Base-by-base conservation (phyloP, 2,888 invertebrate species). In the Ophioninae sp. region DNA sequence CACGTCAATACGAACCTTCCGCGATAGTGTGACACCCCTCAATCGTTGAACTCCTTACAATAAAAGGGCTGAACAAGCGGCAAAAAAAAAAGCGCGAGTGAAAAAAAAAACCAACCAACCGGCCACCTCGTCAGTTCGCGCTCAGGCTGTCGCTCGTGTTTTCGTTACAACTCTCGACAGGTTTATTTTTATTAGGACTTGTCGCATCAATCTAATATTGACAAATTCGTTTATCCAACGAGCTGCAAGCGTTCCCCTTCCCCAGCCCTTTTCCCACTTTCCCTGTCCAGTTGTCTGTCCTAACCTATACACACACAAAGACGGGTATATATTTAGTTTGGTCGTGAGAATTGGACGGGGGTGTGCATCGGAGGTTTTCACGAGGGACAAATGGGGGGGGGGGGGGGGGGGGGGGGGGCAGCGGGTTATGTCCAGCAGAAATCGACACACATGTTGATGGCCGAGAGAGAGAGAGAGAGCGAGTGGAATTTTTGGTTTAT, bases 101-200 rank as follows among this genome's bases (percentile, higher is more conserved):
- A 30, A 3, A 6, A 41, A 44, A 58, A 59, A 67, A 68, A 65
- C 22, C n/a, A n/a, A 61, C 39, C 75, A 65, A 39, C 23, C 51
- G 3, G 22, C 39, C 74, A 30, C 63, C 1, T 59, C 41, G 63
- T 44, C 51, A 69, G 13, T 65, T 67, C 56, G 22, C 51, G 67
- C 23, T 65, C 58, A 13, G 6, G 30, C 56, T 58, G 17, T 44
- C 65, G 64, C 67, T 73, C 30, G 58, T 51, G 58, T 59, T 56
- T 71, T 65, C 39, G 78, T 81, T 59, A 68, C 72, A 64, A 67
- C 81, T 51, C 78, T 39, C 79, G 81, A 75, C 84, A 84, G 84
- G 65, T 84, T 84, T 84, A 84, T 84, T 84, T 84, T 84, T 84
- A 84, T 84, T 84, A 84, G 75, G 81, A 81, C 81, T 84, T 67